These are phyloP conservation scores for Busseola fusca DNA, from an alignment of 2,888 invertebrate genomes.

Conservation along the genomic window DNA sequence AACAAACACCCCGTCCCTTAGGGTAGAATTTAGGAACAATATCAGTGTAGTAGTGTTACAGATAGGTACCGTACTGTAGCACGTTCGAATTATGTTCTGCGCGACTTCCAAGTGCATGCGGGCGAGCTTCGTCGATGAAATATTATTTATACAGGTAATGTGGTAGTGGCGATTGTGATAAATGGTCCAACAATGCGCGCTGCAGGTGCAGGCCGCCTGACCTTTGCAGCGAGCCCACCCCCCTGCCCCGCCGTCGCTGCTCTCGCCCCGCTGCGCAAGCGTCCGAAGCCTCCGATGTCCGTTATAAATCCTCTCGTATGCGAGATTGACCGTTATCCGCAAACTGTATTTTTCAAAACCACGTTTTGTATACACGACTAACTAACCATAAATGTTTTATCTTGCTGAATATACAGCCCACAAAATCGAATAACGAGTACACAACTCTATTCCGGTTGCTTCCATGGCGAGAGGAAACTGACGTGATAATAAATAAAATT, in stretches of 20 bases:
- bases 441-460: neutral
- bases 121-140: conserved; percentile 11
- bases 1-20: neutral
- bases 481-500: neutral
- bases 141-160: conserved; percentile 42
- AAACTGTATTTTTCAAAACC: conserved; percentile 61
- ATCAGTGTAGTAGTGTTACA: neutral
- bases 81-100: neutral
- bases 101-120: conserved; percentile 6
- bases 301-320: conserved; percentile 67
- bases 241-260: conserved; percentile 19
- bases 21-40: neutral
- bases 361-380: conserved; percentile 41
- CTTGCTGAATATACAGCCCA: conserved; percentile 7
- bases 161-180: conserved; percentile 61
- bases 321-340: conserved; percentile 64
- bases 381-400: conserved; percentile 43
- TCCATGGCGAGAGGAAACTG: neutral
- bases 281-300: conserved; percentile 56
- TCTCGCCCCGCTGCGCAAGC: conserved; percentile 39
- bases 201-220: conserved; percentile 69
- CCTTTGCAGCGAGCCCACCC: conserved; percentile 62
- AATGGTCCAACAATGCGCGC: conserved; percentile 64
- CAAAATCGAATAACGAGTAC: conserved; percentile 12
- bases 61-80: neutral